Evolutionary conservation across 1,140 invertebrate species (phyloP).

Genomic region (Pemphigus obesinymphae): DNA sequence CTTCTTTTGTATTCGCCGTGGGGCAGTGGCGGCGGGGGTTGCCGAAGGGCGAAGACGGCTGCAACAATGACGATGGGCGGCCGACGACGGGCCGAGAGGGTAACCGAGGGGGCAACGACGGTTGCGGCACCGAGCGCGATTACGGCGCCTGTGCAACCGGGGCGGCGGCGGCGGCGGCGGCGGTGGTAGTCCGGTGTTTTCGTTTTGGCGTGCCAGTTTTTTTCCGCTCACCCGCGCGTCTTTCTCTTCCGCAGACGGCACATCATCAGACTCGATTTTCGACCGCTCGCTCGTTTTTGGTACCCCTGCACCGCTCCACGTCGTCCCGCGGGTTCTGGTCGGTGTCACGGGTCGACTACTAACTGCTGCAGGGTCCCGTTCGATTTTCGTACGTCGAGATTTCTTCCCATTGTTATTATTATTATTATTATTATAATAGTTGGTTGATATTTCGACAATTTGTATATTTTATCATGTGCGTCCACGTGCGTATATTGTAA

Average conservation of each 20-base stretch:
- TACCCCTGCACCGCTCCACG: background rate
- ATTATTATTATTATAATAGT: too few relatives aligned
- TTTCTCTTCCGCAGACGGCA: background rate
- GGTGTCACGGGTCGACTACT: too few relatives aligned
- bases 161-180: background rate
- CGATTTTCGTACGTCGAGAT: too few relatives aligned
- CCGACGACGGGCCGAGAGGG: background rate
- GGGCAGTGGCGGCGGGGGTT: background rate
- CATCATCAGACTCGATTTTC: background rate
- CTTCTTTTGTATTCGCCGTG: background rate
- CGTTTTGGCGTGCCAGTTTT: slow-evolving; percentile 23
- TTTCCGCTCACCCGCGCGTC: background rate
- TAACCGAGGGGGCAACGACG: background rate
- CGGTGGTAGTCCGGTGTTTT: background rate
- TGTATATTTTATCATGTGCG: too few relatives aligned
- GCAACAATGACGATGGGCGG: background rate
- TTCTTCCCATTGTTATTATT: too few relatives aligned
- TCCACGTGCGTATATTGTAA: too few relatives aligned
- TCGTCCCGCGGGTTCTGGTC: too few relatives aligned
- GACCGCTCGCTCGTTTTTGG: background rate
- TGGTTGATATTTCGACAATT: too few relatives aligned
- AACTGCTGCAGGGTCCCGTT: too few relatives aligned
- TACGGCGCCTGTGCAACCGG: background rate
- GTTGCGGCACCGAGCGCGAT: background rate
- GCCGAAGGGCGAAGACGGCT: slow-evolving; percentile 29